Evolutionary conservation across 1,140 invertebrate species (phyloP).

Genomic region (Cepaea nemoralis): DNA sequence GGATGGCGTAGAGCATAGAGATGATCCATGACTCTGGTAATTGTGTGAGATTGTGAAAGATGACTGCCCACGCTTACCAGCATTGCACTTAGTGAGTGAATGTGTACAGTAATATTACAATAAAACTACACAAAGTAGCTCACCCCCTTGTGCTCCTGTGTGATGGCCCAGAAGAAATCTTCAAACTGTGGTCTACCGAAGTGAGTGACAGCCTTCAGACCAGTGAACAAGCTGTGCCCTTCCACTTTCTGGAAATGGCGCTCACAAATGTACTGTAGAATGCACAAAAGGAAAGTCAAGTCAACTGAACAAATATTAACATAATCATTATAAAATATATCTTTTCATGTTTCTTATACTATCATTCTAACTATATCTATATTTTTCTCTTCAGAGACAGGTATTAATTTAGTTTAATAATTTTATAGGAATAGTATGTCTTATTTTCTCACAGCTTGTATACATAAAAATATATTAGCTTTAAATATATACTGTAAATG

Average conservation of each 20-base stretch:
- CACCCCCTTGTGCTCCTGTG: constrained; percentile 96
- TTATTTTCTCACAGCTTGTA: too few relatives aligned
- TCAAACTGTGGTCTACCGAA: constrained; percentile 98
- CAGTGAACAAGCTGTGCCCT: constrained; percentile 96
- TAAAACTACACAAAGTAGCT: background rate
- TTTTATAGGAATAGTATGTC: too few relatives aligned
- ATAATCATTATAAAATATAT: too few relatives aligned
- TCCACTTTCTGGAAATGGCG: constrained; percentile 98
- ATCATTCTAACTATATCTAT: too few relatives aligned
- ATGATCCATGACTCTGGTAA: background rate
- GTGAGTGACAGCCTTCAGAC: constrained; percentile 93
- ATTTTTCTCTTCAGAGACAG: too few relatives aligned
- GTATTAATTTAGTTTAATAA: too few relatives aligned
- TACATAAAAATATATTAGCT: too few relatives aligned
- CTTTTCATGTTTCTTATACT: too few relatives aligned
- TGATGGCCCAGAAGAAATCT: constrained; percentile 95
- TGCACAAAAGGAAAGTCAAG: background rate
- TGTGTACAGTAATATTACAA: background rate
- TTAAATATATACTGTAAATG: too few relatives aligned
- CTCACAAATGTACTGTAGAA: constrained; percentile 96
- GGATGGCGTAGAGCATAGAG: background rate
- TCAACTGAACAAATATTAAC: background rate
- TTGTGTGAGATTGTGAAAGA: background rate
- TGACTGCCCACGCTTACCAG: too few relatives aligned
- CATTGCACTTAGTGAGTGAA: background rate